A percentile compares a stretch with the other conserved stretches of the same genome.
Evolutionary conservation across 2,113 vertebrate genomes (phyloP).

Genomic region (Gracilinanus agilis): DNA sequence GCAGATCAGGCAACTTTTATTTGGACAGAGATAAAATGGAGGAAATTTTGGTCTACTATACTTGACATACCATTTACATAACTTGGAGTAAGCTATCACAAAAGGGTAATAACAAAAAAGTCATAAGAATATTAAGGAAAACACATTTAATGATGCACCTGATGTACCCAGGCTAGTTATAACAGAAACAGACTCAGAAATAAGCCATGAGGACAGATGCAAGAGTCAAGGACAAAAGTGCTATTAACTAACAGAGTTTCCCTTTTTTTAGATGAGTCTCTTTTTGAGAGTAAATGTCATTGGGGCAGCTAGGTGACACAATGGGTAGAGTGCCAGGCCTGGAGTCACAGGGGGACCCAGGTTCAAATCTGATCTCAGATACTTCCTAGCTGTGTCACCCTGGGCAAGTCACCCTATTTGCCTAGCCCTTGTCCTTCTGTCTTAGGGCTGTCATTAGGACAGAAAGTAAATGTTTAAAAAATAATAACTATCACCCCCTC

Average conservation of each 20-base stretch:
- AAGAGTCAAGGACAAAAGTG: conserved; percentile 75
- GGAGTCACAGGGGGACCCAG: too few relatives aligned
- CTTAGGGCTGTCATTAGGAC: too few relatives aligned
- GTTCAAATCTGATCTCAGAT: too few relatives aligned
- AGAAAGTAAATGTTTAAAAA: too few relatives aligned
- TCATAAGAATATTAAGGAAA: conserved; percentile 73
- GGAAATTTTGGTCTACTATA: conserved; percentile 80
- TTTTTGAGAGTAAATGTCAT: conserved; percentile 60
- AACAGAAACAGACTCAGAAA: conserved; percentile 67
- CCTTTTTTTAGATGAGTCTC: conserved; percentile 56
- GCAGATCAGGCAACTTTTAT: conserved; percentile 82
- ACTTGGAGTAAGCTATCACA: conserved; percentile 78
- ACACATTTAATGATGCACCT: conserved; percentile 60
- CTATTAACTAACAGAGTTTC: conserved; percentile 53
- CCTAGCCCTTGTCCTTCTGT: too few relatives aligned
- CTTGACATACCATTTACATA: conserved; percentile 81
- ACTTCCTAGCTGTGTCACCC: too few relatives aligned
- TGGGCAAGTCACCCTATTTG: too few relatives aligned
- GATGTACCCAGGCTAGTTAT: conserved; percentile 61
- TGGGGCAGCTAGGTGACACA: too few relatives aligned
- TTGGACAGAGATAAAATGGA: conserved; percentile 82
- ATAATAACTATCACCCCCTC: background rate
- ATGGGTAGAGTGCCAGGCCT: too few relatives aligned
- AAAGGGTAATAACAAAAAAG: conserved; percentile 79
- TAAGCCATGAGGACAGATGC: conserved; percentile 61